Conservation (phyloP, 1,140 invertebrate genomes). For the Dryas iulia region DNA sequence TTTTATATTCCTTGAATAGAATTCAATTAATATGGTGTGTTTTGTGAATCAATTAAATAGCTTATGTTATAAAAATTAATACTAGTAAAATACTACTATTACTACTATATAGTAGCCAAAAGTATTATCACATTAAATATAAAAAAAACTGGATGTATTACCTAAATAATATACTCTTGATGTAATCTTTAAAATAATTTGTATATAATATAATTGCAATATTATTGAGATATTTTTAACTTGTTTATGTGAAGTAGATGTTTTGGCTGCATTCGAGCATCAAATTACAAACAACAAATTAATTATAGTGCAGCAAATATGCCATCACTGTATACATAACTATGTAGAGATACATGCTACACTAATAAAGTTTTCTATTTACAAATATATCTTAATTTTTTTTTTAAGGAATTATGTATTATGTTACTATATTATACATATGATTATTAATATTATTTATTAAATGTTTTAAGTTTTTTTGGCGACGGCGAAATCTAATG, state of each 20-base stretch:
- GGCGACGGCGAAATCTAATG: conserved; percentile 93
- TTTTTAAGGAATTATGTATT: conserved; percentile 84
- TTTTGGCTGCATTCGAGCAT: background rate
- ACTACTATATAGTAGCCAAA: too few species aligned
- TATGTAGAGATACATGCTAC: background rate
- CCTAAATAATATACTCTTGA: background rate
- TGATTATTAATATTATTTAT: too few species aligned
- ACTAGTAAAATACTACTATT: too few species aligned
- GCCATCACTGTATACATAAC: background rate
- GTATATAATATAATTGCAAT: background rate
- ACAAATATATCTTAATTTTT: background rate
- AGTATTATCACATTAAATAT: too few species aligned
- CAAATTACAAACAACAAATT: background rate
- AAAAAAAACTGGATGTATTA: too few species aligned
- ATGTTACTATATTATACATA: background rate
- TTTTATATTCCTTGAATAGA: too few species aligned
- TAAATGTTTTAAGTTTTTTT: conserved; percentile 90
- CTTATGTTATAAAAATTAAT: too few species aligned
- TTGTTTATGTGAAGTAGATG: conserved; percentile 5
- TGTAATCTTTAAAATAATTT: background rate
- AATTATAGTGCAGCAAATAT: background rate
- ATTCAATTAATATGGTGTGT: too few species aligned
- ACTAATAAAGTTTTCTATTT: background rate
- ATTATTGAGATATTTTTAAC: background rate
- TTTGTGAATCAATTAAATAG: too few species aligned